A percentile compares a stretch with the other conserved stretches of the same genome.
phyloP scores from a whole-genome alignment of 2,888 invertebrate species.

The Folsomia candida region DNA sequence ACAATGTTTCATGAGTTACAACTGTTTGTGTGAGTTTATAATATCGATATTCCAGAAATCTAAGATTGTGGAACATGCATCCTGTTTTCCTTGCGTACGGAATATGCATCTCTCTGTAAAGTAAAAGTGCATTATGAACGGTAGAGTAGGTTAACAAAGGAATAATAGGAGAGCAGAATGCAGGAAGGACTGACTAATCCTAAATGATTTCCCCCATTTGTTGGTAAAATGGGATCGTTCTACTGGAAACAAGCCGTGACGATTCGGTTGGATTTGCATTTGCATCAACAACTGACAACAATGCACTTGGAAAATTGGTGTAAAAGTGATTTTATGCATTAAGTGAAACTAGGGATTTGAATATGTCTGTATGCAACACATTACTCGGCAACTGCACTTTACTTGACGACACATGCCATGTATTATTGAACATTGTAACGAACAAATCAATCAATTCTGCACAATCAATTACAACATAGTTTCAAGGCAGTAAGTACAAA shows the following conservation, averaged over 20 bases:
- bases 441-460: not conserved
- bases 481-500: not conserved
- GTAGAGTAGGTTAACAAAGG: not conserved
- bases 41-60: too few relatives aligned
- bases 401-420: too few relatives aligned
- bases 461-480: too few relatives aligned
- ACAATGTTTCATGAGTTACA: too few relatives aligned
- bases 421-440: too few relatives aligned
- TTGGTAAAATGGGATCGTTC: not conserved
- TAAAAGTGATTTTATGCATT: not conserved
- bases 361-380: not conserved
- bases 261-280: constrained; percentile 13
- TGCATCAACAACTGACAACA: constrained; percentile 5
- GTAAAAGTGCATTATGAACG: constrained; percentile 1
- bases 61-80: too few relatives aligned
- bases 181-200: not conserved
- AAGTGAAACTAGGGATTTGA: too few relatives aligned
- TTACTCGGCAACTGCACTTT: not conserved
- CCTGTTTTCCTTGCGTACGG: too few relatives aligned
- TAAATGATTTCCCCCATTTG: not conserved
- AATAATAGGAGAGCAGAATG: too few relatives aligned
- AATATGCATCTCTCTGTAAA: not conserved
- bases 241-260: constrained; percentile 10
- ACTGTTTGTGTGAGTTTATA: too few relatives aligned
- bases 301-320: not conserved